A percentile compares a stretch with the other conserved stretches of the same genome.
phyloP scores from a whole-genome alignment of 2,113 vertebrate species.

The Anguilla japonica region DNA sequence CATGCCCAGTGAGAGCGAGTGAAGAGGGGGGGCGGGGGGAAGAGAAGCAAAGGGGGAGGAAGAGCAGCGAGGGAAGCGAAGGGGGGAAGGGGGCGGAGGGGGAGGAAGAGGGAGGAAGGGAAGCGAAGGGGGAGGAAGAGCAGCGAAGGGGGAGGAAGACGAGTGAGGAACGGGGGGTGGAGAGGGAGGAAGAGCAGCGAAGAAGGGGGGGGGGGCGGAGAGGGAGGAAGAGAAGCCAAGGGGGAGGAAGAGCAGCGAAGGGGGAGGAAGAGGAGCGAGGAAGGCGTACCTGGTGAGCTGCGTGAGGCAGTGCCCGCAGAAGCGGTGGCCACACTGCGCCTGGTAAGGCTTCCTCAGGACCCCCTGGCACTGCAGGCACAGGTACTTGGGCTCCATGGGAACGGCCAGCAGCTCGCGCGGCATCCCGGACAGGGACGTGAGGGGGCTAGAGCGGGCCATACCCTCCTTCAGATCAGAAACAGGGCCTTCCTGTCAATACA shows the following conservation, averaged over 20 bases:
- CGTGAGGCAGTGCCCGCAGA: constrained; percentile 83
- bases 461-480: constrained; percentile 49
- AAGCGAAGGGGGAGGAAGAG: constrained; percentile 23
- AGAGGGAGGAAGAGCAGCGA: constrained; percentile 27
- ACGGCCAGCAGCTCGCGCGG: constrained; percentile 82
- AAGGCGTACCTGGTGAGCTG: constrained; percentile 81
- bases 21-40: constrained; percentile 22
- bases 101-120: constrained; percentile 12
- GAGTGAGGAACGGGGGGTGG: not conserved
- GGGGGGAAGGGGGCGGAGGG: constrained; percentile 19
- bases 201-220: not conserved
- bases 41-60: not conserved
- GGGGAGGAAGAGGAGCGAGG: constrained; percentile 21
- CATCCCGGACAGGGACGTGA: constrained; percentile 77
- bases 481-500: not conserved
- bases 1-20: constrained; percentile 18
- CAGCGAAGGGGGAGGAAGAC: not conserved
- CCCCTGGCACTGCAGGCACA: constrained; percentile 84
- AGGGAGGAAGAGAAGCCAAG: constrained; percentile 11
- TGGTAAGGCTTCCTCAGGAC: constrained; percentile 86
- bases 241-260: constrained; percentile 24
- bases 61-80: constrained; percentile 18
- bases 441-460: constrained; percentile 67
- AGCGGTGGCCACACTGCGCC: constrained; percentile 91
- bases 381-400: constrained; percentile 86